Evolutionary conservation across 2,797 vertebrate genomes (phyloP), one percentile per base, ranked within the genome.

Genomic region (Kryptopterus vitreolus): DNA sequence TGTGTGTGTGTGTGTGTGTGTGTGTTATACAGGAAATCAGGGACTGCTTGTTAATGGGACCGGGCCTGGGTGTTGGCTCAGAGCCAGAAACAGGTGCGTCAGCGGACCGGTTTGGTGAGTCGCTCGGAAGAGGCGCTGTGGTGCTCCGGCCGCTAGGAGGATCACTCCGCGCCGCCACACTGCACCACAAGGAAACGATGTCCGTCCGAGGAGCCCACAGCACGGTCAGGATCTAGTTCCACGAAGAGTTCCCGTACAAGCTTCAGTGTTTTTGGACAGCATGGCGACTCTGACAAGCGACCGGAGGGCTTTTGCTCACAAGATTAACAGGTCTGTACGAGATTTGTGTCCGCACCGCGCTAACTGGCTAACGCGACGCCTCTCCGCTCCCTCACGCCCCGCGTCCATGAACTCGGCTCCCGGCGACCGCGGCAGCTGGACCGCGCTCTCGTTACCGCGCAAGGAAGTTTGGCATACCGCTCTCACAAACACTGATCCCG

Each of bases 261-360:
- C 22, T 18, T 1, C 13, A 29, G 55, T 43, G 88, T 85, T 79
- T 85, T 79, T 24, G 86, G 71, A 76, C 50, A 86, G 85, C 81
- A 95, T 94, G 93, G 89, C 94, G 88, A 93, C 94, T 53, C 90
- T 95, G 26, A 89, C 90, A 55, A 92, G 91, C 81, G 96, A 97
- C 72, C 93, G 95, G 91, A 95, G 96, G 89, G 96, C 96, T 83
- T 97, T 97, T 87, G 95, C 95, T 78, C 95, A 96, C 87, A 96
- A 96, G 89, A 97, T 96, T 88, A 97, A 96, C 92, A 95, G 96
- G 96, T 97, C 58, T 43, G 57, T 80, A 13, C 9, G 10, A 74
- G 79, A 50, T 80, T 18, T 31, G 26, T 63, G 46, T 69, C 1
- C n/a, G n/a, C 22, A 48, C 16, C 3, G 31, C 58, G 58, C 22